phyloP scores from a whole-genome alignment of 2,797 vertebrate species.

The Scarus forsteni region DNA sequence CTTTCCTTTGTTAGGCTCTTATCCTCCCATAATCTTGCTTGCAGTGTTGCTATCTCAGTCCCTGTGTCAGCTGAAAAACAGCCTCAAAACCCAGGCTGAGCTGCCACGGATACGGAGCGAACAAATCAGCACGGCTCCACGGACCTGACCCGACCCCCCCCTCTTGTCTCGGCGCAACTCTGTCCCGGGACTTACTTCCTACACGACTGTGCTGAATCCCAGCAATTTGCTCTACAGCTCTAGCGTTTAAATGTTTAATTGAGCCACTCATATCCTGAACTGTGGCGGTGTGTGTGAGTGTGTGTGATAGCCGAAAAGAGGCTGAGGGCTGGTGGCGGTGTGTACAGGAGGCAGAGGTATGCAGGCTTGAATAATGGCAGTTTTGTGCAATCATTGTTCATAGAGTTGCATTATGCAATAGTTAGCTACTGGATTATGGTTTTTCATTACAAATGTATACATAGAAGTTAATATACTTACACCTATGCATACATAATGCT shows the following conservation, averaged over 20 bases:
- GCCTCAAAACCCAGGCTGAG: slow-evolving; percentile 60
- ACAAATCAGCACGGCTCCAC: slow-evolving; percentile 55
- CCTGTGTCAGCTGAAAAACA: slow-evolving; percentile 65
- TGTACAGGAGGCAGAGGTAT: slow-evolving; percentile 19
- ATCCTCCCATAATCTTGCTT: slow-evolving; percentile 55
- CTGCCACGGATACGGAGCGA: slow-evolving; percentile 32
- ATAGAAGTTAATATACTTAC: too few relatives aligned
- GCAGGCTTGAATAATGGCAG: slow-evolving; percentile 52
- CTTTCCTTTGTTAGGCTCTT: slow-evolving; percentile 60
- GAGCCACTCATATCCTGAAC: slow-evolving; percentile 67
- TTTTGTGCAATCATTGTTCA: slow-evolving; percentile 35
- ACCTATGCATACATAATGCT: not conserved
- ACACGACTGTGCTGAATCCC: slow-evolving; percentile 76
- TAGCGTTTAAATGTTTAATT: slow-evolving; percentile 85
- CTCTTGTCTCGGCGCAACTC: slow-evolving; percentile 56
- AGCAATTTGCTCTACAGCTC: slow-evolving; percentile 82
- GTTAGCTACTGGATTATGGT: slow-evolving; percentile 11
- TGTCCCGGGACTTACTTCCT: slow-evolving; percentile 73
- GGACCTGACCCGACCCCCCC: slow-evolving; percentile 70
- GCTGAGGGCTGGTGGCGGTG: slow-evolving; percentile 21
- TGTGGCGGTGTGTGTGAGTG: slow-evolving; percentile 34
- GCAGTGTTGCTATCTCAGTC: slow-evolving; percentile 50
- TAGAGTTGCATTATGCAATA: slow-evolving; percentile 10
- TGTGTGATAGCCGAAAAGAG: slow-evolving; percentile 18
- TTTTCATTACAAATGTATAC: slow-evolving; percentile 13